Base-by-base conservation (phyloP, 1,140 invertebrate species). In the Pteromalus puparum region DNA sequence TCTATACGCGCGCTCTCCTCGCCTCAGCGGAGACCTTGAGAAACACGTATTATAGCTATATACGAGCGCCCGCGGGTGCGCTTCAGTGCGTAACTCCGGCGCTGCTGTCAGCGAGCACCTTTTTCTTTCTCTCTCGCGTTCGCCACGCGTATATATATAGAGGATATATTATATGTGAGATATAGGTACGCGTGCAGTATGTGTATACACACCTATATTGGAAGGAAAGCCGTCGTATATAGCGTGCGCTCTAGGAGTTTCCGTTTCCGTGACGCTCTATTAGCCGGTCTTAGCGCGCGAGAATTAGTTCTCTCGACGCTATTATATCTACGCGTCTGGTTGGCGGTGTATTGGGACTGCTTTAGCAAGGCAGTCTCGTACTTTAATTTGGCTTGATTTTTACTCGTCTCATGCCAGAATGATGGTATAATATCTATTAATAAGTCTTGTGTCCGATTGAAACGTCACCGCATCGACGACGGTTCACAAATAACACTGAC, bases 201-300 rank as follows among this genome's bases (percentile, higher is more conserved):
- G 18, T 24, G 68, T 9, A 70, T 30, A 70, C 26, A n/a, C 3
- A n/a, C 18, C 1, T 34, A 30, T 70, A 70, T 30, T 72, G n/a
- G 2, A 28, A 72, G 68, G 53, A 61, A 61, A 61, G 7, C 21
- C 18, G 53, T n/a, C 53, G 7, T n/a, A n/a, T 21, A 61, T 4
- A 53, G 48, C 46, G 46, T 48, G 46, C 46, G 46, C 48, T n/a
- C 15, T 61, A 7, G 21, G 30, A 26, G 18, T 70, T 80, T 70
- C 67, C 38, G 38, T 80, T 80, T 80, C 24, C 78, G n/a, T 80
- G 78, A 46, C 67, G 38, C n/a, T 48, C 34, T 80, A 77, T 77
- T 61, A 77, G 75, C 75, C 46, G 18, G 26, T 15, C 28, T 34
- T 68, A 24, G 18, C n/a, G 12, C 24, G 68, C 24, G 28, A 28